Evolutionary conservation across 1,140 invertebrate genomes (phyloP).

Genomic region (Magallana ariakensis): DNA sequence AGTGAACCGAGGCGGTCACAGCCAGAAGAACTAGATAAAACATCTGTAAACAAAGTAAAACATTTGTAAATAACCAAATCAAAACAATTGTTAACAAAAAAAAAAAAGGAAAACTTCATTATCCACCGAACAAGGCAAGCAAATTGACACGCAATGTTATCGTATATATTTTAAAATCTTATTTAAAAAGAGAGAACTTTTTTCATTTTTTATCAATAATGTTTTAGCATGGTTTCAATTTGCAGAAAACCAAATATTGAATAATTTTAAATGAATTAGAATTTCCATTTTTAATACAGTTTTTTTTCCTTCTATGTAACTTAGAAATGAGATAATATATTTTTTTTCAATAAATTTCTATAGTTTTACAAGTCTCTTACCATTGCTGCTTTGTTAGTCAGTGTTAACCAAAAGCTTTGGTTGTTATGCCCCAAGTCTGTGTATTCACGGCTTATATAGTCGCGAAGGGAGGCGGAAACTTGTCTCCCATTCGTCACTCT

Average conservation of each 20-base stretch:
- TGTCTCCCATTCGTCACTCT: background rate
- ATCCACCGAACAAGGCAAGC: background rate
- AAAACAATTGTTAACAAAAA: background rate
- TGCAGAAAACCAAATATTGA: too few species aligned
- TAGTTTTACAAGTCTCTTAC: background rate
- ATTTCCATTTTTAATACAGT: background rate
- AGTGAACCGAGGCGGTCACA: background rate
- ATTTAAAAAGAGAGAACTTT: too few species aligned
- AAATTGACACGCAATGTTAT: background rate
- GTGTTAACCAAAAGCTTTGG: background rate
- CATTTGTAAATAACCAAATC: background rate
- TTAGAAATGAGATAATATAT: background rate
- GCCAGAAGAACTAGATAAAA: background rate
- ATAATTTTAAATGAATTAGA: background rate
- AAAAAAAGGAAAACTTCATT: background rate
- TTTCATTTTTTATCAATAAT: too few species aligned
- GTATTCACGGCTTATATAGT: background rate
- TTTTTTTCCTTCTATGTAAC: background rate
- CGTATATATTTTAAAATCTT: too few species aligned
- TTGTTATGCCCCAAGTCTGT: background rate
- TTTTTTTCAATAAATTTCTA: too few species aligned
- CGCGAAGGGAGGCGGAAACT: background rate
- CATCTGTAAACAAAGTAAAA: background rate
- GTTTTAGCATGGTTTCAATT: too few species aligned
- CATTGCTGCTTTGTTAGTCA: background rate